Base-by-base conservation (phyloP, 2,797 vertebrate species). In the Diglossa cyanea region DNA sequence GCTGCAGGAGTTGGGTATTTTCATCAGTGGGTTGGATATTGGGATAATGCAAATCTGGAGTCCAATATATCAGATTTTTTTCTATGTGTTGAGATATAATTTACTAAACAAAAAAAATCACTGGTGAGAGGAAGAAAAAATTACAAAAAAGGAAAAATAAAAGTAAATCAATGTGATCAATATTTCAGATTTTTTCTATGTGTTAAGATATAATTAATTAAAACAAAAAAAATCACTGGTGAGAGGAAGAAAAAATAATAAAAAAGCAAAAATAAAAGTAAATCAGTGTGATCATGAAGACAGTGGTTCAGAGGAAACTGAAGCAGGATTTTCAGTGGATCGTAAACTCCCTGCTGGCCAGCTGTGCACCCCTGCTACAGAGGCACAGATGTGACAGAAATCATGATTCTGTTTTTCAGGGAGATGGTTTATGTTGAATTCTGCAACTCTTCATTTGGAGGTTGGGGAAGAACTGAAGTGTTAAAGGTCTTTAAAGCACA, bases 321-420 rank as follows among this genome's bases (percentile, higher is more conserved):
- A n/a, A 79, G 33, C 21, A 35, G 17, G 30, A 14, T 7, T 61
- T 77, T 20, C 2, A 23, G 37, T 47, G 51, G 45, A 40, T 67
- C 48, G 16, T 23, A 28, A 54, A 40, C 6, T 45, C 37, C 4
- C 17, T 39, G 21, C 54, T 30, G 58, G 39, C 33, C 71, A 50
- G 8, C 57, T 19, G 1, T 4, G 42, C 33, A 21, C 17, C 30
- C 35, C n/a, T 26, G 4, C 4, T 3, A 33, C 9, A 10, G 5
- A 68, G 35, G 13, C 5, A 18, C 10, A 20, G 11, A 13, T 12
- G 2, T 1, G 5, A 7, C 17, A 47, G 24, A 42, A 77, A 44
- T 44, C 1, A 21, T 35, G n/a, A 6, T 16, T 47, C 11, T 11
- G 3, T 12, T 76, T 54, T 5, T 47, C 37, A 37, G 45, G 63